A percentile compares a stretch with the other conserved stretches of the same genome.
Evolutionary conservation across 2,888 invertebrate genomes (phyloP).

Genomic region (Meghimatium bilineatum): DNA sequence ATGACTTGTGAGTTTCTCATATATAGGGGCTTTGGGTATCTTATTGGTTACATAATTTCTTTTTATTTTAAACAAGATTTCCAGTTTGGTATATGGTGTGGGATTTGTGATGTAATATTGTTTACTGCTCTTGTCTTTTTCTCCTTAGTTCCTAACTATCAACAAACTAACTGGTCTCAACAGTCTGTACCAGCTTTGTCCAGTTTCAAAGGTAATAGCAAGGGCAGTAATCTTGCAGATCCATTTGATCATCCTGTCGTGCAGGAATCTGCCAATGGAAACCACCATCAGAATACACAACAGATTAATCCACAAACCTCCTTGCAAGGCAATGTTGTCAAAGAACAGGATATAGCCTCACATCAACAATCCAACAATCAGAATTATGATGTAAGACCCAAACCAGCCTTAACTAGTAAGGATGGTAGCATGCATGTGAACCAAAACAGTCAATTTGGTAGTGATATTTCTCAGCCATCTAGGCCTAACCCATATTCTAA

Average conservation of each 20-base stretch:
- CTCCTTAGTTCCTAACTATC: conserved; percentile 1
- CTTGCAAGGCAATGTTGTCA: not conserved
- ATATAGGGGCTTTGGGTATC: not conserved
- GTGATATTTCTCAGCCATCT: not conserved
- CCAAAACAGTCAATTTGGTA: not conserved
- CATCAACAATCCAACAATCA: not conserved
- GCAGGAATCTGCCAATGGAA: conserved; percentile 1
- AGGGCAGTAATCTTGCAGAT: not conserved
- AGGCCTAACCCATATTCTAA: conserved; percentile 31
- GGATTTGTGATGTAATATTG: not conserved
- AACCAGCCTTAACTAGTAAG: not conserved
- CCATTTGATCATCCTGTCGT: not conserved
- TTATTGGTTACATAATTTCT: not conserved
- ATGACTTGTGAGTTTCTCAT: not conserved
- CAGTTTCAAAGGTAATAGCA: not conserved
- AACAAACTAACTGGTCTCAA: conserved; percentile 19
- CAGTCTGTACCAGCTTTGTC: conserved; percentile 2
- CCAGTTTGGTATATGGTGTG: not conserved
- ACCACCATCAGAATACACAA: not conserved
- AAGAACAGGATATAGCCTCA: not conserved
- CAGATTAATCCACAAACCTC: not conserved
- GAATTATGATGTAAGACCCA: conserved; percentile 17
- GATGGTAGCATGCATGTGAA: conserved; percentile 24
- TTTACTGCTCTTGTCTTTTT: not conserved
- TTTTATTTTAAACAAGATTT: not conserved